Conservation (phyloP, 2,888 invertebrate genomes). For the Torymus aiolomorphi region DNA sequence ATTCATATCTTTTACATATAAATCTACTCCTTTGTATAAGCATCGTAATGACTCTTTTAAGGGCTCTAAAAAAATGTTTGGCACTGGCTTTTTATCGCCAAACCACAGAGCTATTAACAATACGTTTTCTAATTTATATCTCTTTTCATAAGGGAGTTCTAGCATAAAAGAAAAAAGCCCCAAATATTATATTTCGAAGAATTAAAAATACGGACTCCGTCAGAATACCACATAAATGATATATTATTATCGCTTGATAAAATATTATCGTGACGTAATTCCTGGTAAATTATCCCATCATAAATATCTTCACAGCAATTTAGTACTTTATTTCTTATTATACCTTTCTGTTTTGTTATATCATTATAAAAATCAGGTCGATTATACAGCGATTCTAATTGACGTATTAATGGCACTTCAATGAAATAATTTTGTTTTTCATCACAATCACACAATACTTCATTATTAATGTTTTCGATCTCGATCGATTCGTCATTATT, state of each 20-base stretch:
- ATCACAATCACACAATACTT: neutral
- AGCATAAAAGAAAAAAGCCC: constrained; percentile 51
- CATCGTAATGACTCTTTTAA: constrained; percentile 18
- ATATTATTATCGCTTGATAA: no score
- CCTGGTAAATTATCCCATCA: constrained; percentile 16
- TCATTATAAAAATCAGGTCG: constrained; percentile 8
- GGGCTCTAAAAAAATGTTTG: no score
- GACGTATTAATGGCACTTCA: no score
- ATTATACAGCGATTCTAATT: no score
- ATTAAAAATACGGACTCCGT: no score
- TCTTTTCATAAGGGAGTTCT: constrained; percentile 50
- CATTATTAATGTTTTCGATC: no score
- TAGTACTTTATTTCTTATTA: neutral
- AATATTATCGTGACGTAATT: constrained; percentile 17
- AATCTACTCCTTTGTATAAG: constrained; percentile 34
- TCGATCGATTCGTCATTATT: no score
- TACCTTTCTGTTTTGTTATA: neutral
- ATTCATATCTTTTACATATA: no score
- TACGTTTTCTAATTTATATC: no score
- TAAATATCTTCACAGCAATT: constrained; percentile 23
- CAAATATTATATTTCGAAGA: no score
- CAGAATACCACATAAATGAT: neutral
- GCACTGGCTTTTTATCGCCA: no score
- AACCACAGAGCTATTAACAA: constrained; percentile 48
- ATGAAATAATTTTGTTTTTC: constrained; percentile 17